Evolutionary conservation across 2,113 vertebrate genomes (phyloP), one percentile per base, ranked within the genome.

Genomic region (Phasianus colchicus): DNA sequence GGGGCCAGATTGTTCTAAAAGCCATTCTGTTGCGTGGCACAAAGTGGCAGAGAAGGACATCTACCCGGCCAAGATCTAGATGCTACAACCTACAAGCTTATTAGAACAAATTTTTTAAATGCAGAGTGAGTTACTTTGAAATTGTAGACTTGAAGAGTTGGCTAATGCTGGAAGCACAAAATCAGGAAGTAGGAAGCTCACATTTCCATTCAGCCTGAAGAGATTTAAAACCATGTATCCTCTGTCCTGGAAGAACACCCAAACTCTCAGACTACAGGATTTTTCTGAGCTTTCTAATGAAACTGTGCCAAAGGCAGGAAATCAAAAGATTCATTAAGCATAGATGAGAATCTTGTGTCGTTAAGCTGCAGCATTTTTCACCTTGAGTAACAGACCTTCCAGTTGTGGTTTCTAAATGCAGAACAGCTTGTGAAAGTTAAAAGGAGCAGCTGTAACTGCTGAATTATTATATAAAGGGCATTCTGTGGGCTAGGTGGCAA

Each of bases 281-380:
- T 79, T 89, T 73, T 73, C n/a, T 75, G 43, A 60, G 4, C 12
- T 57, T 87, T 90, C 57, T 65, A 18, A 24, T 80, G 89, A 79
- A 76, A 42, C 27, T 48, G 18, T 79, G 82, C 96, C 89, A 88
- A 91, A 76, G 36, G 38, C 77, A 81, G 5, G 7, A 63, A 91
- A 89, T 16, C 57, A 57, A 58, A 80, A 94, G 64, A 79, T 54
- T 92, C 67, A 58, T 91, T 91, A 94, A 73, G 78, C 55, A 76
- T 63, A 90, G 25, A 75, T 72, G 73, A 95, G 91, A 95, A 81
- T 55, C 20, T 83, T 13, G 1, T 92, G 50, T 45, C 45, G 30
- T 86, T 75, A 67, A 81, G 43, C 21, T 84, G 70, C 47, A 63
- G 42, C 18, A 58, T 65, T 94, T 91, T 95, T 94, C 90, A 92